Percentiles rank a stretch among this genome's conserved stretches.
Evolutionary conservation across 2,797 vertebrate species (phyloP).

Genomic region (Lagodon rhomboides): DNA sequence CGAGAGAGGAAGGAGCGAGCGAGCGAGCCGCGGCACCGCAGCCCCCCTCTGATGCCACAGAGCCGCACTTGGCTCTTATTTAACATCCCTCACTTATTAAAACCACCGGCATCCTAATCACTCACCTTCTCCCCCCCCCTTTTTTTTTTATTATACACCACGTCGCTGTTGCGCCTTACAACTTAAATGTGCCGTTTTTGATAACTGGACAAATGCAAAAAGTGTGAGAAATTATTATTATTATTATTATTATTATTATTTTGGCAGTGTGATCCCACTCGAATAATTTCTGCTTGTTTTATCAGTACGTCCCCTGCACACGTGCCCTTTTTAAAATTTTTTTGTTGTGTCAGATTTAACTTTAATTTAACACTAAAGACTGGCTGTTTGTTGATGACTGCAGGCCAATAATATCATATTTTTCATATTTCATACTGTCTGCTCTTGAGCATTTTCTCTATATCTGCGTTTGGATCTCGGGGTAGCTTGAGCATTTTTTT

Average conservation of each 20-base stretch:
- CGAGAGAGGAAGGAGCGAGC: constrained; percentile 57
- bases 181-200: constrained; percentile 20
- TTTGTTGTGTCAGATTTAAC: constrained; percentile 14
- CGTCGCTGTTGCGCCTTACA: constrained; percentile 7
- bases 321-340: not conserved
- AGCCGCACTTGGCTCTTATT: constrained; percentile 51
- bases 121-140: constrained; percentile 3
- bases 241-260: too few species aligned
- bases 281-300: constrained; percentile 15
- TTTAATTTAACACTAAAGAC: not conserved
- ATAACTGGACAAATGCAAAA: not conserved
- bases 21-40: constrained; percentile 60
- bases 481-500: constrained; percentile 50
- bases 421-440: constrained; percentile 29
- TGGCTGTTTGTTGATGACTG: constrained; percentile 9
- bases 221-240: too few species aligned
- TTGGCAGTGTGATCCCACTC: not conserved
- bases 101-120: constrained; percentile 29
- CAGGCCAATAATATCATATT: constrained; percentile 26
- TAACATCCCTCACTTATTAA: constrained; percentile 42
- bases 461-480: constrained; percentile 64
- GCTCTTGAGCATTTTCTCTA: constrained; percentile 46
- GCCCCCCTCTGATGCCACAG: constrained; percentile 56
- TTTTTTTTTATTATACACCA: constrained; percentile 1
- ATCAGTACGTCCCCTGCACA: not conserved